Evolutionary conservation across 1,140 invertebrate genomes (phyloP), one percentile per base, ranked within the genome.

Genomic region (Chelonus insularis): DNA sequence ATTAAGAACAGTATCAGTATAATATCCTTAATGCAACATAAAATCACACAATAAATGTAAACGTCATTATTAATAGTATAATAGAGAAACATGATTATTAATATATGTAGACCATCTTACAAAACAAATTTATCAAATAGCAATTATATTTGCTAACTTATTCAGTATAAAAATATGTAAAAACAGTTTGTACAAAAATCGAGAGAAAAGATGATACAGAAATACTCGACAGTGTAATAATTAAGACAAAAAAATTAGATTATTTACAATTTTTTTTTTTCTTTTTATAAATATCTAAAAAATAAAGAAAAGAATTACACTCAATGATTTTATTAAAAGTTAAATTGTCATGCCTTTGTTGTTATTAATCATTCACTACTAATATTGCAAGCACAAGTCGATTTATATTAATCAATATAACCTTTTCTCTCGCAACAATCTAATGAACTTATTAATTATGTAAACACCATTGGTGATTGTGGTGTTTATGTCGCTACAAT

Each of bases 171-270:
- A 56, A 62, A 63, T 72, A 74, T 75, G 69, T 80, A 79, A 78
- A 79, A 79, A 78, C 74, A 79, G 72, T 80, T 79, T 81, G 77
- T 80, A 81, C 79, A 81, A 80, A 73, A 78, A 71, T 73, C 66
- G 75, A 76, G 72, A 77, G 75, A 78, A 77, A 77, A 74, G 74
- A 72, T 73, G 66, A 69, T 69, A 66, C 71, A 71, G 68, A 75
- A 71, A 68, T 73, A 73, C 68, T 72, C 63, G 67, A 74, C 61
- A 66, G 60, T 62, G 65, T 57, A 57, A 66, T n/a, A 67, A 62
- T 61, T 65, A 68, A 52, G 69, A 72, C 68, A 56, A 68, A 71
- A 69, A 66, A 73, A 60, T 78, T 80, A 76, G 68, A 57, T 61
- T 57, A 20, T 63, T 36, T 57, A 36, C 29, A 51, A 23, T 37